Conservation (phyloP, 2,888 invertebrate genomes). For the Portevinia maculata region DNA sequence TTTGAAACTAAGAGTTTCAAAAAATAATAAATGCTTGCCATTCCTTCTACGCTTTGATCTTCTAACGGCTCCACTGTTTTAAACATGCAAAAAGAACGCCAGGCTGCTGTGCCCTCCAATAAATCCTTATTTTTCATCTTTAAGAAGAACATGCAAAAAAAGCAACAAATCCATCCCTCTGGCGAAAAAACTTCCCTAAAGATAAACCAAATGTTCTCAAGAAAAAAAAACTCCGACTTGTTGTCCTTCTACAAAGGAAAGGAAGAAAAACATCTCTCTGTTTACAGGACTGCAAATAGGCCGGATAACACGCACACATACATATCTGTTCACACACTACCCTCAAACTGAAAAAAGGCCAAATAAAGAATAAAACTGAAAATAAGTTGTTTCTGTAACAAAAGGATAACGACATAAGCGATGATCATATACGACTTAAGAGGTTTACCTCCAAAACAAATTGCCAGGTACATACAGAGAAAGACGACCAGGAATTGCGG, state of each 20-base stretch:
- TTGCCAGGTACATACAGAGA: slow-evolving; percentile 41
- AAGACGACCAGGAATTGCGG: neutral
- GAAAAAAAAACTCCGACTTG: slow-evolving; percentile 43
- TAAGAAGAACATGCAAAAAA: slow-evolving; percentile 12
- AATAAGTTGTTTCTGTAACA: slow-evolving; percentile 44
- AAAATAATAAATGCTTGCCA: too few relatives aligned
- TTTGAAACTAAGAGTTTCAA: too few relatives aligned
- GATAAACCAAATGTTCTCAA: slow-evolving; percentile 52
- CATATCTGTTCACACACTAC: neutral
- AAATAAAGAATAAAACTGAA: slow-evolving; percentile 39
- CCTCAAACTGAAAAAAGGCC: too few relatives aligned
- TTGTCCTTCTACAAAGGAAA: slow-evolving; percentile 28
- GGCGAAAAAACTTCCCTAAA: slow-evolving; percentile 47
- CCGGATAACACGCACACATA: slow-evolving; percentile 2
- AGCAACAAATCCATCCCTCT: slow-evolving; percentile 24
- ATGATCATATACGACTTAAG: slow-evolving; percentile 55
- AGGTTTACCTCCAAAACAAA: slow-evolving; percentile 57
- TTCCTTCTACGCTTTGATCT: neutral
- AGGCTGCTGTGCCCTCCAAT: slow-evolving; percentile 10
- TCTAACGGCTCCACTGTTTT: slow-evolving; percentile 22
- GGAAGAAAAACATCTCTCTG: slow-evolving; percentile 19
- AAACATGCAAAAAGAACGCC: neutral
- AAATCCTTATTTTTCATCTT: slow-evolving; percentile 51
- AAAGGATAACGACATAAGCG: slow-evolving; percentile 68
- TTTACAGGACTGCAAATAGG: slow-evolving; percentile 19